Percentiles rank a stretch among this genome's conserved stretches.
Evolutionary conservation across 2,888 invertebrate genomes (phyloP).

Genomic region (Nebria salina): DNA sequence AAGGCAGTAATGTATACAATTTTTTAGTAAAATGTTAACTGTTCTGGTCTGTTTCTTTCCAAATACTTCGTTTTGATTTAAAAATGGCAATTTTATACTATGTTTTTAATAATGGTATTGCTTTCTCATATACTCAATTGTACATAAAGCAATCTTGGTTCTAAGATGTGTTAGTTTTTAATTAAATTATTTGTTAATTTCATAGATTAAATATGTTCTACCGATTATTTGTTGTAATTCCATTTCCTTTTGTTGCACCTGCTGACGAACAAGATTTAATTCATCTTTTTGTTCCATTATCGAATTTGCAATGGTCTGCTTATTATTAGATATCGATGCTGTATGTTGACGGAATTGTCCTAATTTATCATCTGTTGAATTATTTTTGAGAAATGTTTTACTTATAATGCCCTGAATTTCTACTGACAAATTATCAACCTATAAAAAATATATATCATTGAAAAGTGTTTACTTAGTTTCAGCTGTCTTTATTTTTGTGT

Average conservation of each 20-base stretch:
- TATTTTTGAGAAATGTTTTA: slow-evolving; percentile 72
- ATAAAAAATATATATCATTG: slow-evolving; percentile 2
- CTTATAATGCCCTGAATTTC: slow-evolving; percentile 80
- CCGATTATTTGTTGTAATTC: slow-evolving; percentile 57
- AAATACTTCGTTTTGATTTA: too few relatives aligned
- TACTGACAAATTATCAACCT: slow-evolving; percentile 66
- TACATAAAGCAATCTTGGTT: too few relatives aligned
- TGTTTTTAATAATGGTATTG: too few relatives aligned
- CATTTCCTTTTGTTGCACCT: slow-evolving; percentile 68
- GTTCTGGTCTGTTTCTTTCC: too few relatives aligned
- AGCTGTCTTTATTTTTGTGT: too few relatives aligned
- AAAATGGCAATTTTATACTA: too few relatives aligned
- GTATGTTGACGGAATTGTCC: slow-evolving; percentile 89
- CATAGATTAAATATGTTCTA: slow-evolving; percentile 9
- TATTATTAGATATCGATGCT: slow-evolving; percentile 80
- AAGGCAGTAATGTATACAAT: too few relatives aligned
- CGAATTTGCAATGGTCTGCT: slow-evolving; percentile 76
- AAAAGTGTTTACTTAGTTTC: not conserved
- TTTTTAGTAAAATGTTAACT: too few relatives aligned
- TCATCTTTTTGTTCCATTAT: slow-evolving; percentile 74
- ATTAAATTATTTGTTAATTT: slow-evolving; percentile 26
- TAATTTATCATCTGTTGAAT: slow-evolving; percentile 77
- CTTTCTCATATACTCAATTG: too few relatives aligned
- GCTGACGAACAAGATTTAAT: slow-evolving; percentile 69
- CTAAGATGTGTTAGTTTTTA: not conserved